Base-by-base conservation (phyloP, 2,113 vertebrate genomes). In the Butorides virescens region DNA sequence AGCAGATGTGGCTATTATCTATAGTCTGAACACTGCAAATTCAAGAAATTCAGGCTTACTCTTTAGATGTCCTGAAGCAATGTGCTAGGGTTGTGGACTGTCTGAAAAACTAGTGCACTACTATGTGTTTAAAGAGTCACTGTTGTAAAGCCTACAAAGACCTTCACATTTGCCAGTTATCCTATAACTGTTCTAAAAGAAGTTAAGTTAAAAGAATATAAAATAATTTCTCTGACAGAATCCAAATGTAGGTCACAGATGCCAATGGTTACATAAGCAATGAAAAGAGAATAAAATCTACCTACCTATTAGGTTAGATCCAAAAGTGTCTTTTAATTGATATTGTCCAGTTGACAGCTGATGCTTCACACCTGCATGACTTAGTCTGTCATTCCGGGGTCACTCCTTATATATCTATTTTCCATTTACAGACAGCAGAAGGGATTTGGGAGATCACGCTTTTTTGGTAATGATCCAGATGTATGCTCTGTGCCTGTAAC, bases 261-360 rank as follows among this genome's bases (percentile, higher is more conserved):
- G 23, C 30, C 61, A 87, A 10, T 37, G 11, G 18, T 79, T 80
- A 42, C 10, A 44, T 14, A 44, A 44, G 52, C 42, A 67, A 47
- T 42, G 26, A 58, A 76, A 79, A 53, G 17, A 82, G 10, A 52
- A 47, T 42, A 73, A 89, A 84, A 70, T 36, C 0, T 3, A 36
- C 13, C 42, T 80, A 30, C 23, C 8, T 52, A 34, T 22, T 34
- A 55, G 25, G n/a, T 37, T 66, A 81, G 56, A 72, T 52, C 11
- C 13, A 29, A 42, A 87, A 62, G 3, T n/a, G 21, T 61, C 16
- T 77, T 88, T 83, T 89, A 29, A 11, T 84, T 77, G 8, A 17
- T 52, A 44, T 15, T 70, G 2, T 62, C 27, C 10, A 3, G n/a
- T 8, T 0, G 0, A 20, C 36, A 56, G 8, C 15, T 79, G 9